A percentile compares a stretch with the other conserved stretches of the same genome.
These are phyloP conservation scores for Nephrotoma guestfalica DNA, from an alignment of 2,888 invertebrate species.

Conservation along the genomic window DNA sequence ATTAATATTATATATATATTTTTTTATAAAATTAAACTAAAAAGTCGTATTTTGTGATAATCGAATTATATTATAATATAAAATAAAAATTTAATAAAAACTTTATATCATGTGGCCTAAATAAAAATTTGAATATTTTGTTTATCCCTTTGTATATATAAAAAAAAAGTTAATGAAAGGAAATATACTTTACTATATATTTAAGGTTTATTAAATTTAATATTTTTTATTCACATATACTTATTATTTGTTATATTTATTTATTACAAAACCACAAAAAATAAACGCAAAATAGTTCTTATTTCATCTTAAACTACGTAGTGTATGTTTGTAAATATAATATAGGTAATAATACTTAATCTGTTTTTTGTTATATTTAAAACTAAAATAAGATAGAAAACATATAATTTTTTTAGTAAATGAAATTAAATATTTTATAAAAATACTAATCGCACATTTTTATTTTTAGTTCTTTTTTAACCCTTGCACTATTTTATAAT, in stretches of 20 bases:
- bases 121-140: background rate
- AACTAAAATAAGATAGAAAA: background rate
- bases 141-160: background rate
- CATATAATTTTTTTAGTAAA: background rate
- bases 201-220: background rate
- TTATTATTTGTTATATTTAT: background rate
- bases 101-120: background rate
- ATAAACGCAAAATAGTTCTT: background rate
- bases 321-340: background rate
- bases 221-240: background rate
- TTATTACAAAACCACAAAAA: background rate
- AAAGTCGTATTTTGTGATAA: background rate
- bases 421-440: background rate
- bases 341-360: background rate
- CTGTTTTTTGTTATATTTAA: no score
- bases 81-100: background rate
- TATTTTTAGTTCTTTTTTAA: background rate
- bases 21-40: background rate
- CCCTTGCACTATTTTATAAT: background rate
- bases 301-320: background rate
- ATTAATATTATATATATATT: background rate
- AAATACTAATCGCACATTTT: background rate
- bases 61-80: background rate
- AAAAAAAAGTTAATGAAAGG: background rate
- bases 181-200: background rate